phyloP scores from a whole-genome alignment of 2,888 invertebrate genomes.

The Subacronicta megacephala region DNA sequence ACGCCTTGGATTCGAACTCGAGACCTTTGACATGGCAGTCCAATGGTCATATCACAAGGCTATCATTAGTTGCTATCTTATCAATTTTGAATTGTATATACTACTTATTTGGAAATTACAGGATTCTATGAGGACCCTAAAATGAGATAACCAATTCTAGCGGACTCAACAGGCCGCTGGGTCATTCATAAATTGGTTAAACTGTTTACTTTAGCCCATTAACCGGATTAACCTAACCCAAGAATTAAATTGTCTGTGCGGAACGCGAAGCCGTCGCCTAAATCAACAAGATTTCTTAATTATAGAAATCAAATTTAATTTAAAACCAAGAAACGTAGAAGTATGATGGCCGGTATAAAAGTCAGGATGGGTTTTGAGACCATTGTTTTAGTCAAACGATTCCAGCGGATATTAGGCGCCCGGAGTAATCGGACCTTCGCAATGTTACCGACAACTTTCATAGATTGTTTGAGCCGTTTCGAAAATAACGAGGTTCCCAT shows the following conservation, averaged over 20 bases:
- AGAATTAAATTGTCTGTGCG: slow-evolving; percentile 38
- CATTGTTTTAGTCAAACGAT: slow-evolving; percentile 50
- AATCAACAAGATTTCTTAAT: slow-evolving; percentile 41
- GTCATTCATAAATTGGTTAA: slow-evolving; percentile 40
- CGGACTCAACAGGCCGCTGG: slow-evolving; percentile 37
- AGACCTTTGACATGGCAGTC: no score
- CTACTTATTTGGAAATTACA: background rate
- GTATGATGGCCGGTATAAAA: slow-evolving; percentile 35
- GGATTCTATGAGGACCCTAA: slow-evolving; percentile 2
- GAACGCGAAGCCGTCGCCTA: slow-evolving; percentile 12
- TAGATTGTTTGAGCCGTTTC: slow-evolving; percentile 41
- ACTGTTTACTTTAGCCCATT: slow-evolving; percentile 40
- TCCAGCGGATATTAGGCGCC: slow-evolving; percentile 48
- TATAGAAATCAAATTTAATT: slow-evolving; percentile 48
- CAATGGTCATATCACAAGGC: no score
- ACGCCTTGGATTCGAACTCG: no score
- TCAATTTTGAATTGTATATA: no score
- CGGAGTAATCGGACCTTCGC: slow-evolving; percentile 24
- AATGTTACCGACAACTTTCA: slow-evolving; percentile 37
- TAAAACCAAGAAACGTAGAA: slow-evolving; percentile 25
- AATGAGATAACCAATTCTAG: slow-evolving; percentile 13
- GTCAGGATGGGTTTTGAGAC: slow-evolving; percentile 27
- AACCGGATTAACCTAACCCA: slow-evolving; percentile 44
- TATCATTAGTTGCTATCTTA: no score
- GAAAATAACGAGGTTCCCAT: slow-evolving; percentile 57